Base-by-base conservation (phyloP, 2,888 invertebrate species). In the Atherix ibis region DNA sequence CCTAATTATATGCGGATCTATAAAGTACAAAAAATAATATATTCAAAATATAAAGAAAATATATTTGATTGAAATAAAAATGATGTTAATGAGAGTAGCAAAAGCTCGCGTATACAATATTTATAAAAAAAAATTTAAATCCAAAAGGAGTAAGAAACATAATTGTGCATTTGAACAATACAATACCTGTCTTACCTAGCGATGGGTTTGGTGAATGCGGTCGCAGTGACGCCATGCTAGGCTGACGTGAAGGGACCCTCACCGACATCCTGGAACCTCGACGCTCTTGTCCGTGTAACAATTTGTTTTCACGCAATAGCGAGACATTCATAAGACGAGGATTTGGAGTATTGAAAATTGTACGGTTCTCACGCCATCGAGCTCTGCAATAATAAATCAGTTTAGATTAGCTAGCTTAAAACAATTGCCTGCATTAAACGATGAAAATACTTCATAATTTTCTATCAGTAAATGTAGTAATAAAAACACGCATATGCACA, bases 261-360 rank as follows among this genome's bases (percentile, higher is more conserved):
- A 79, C 73, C 52, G 83, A 83, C 37, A 76, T 75, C 18, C 80
- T 69, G 10, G 84, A 83, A 27, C 84, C 83, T 6, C 83, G 74
- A 32, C 85, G 70, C 49, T 84, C 84, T 62, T 62, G 64, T 29
- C 76, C 71, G 52, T 83, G 83, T 43, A 79, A 63, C 34, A 82
- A 63, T 52, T 85, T 85, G 47, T 78, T 83, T 50, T 85, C 84
- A 49, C 80, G 68, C 49, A 87, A 62, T 46, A 87, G 60, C 3
- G 85, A 85, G 16, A 83, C 87, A 61, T 89, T 89, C 88, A 89
- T 89, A 62, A 91, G 66, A 39, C 91, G 75, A 39, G 91, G 88
- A 60, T 89, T 89, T 18, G 89, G 88, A 32, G 89, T 89, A 62
- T 89, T 89, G 68, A 91, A 89, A 51, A 91, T 89, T 22, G 88